A percentile compares a stretch with the other conserved stretches of the same genome.
These are phyloP conservation scores for Serilophus lunatus DNA, from an alignment of 2,113 vertebrate genomes.

Conservation along the genomic window DNA sequence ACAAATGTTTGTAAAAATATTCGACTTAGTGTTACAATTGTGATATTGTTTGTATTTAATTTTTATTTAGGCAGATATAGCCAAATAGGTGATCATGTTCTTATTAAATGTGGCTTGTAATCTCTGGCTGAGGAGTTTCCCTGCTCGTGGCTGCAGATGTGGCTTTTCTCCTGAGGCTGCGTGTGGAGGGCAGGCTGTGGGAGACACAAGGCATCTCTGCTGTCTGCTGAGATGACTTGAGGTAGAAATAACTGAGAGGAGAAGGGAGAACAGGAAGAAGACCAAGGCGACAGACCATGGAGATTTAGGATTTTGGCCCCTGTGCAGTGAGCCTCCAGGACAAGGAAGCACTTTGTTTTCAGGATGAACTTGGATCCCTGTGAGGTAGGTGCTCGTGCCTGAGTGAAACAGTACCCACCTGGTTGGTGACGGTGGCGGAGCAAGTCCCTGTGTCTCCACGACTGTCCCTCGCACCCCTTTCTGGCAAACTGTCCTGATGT, in stretches of 20 bases:
- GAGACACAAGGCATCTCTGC: background rate
- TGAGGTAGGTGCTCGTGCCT: accelerated
- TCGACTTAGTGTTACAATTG: slow-evolving; percentile 23
- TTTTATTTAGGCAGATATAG: slow-evolving; percentile 47
- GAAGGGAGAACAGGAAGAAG: background rate
- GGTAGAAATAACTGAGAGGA: background rate
- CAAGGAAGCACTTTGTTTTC: background rate
- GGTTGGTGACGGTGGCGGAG: accelerated
- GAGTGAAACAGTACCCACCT: accelerated
- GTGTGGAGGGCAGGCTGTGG: background rate
- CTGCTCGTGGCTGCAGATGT: background rate
- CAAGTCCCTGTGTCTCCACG: accelerated
- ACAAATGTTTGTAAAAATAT: slow-evolving; percentile 43
- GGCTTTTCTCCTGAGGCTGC: background rate
- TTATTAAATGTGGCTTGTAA: background rate
- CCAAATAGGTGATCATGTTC: slow-evolving; percentile 22
- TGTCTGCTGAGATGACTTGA: background rate
- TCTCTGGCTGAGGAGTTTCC: background rate
- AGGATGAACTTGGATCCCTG: background rate
- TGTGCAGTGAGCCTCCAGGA: background rate
- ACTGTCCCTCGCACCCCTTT: background rate
- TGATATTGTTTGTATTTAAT: background rate
- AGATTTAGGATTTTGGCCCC: background rate
- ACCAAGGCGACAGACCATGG: accelerated
- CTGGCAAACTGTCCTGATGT: background rate